Evolutionary conservation across 2,113 vertebrate species (phyloP), one percentile per base, ranked within the genome.

Genomic region (Catharus bicknelli): DNA sequence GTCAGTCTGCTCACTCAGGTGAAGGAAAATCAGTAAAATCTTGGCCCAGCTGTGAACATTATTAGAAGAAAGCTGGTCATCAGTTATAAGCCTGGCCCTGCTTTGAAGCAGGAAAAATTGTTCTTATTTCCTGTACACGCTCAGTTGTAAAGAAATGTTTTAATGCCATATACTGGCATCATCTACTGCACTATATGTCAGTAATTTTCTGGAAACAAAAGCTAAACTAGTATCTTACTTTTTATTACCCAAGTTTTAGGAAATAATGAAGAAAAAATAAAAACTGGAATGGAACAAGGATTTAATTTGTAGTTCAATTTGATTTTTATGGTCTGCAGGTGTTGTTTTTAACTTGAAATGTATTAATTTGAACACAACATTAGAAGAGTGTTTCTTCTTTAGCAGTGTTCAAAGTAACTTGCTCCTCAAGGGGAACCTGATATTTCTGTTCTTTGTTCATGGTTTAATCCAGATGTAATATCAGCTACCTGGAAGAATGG

Each of bases 401-500:
- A 47, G 7, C 57, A 69, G 8, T 53, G 29, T 87, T 82, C 59
- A 76, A 40, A 54, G 36, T 82, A 66, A 40, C 30, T 80, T 58
- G 8, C 22, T 82, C 30, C 7, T 53, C 53, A 57, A 5, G n/a
- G 32, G 21, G 20, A 73, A 51, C 21, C 45, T 96, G 47, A 92
- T 34, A 23, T 90, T 86, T 88, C 42, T 84, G 25, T 90, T 91
- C n/a, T 62, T 86, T 21, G 0, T 62, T 91, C 57, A 7, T 91
- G 53, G 30, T 78, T 90, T 93, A 78, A 81, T 32, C 26, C 88
- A 99, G 99, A 83, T 99, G 99, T 96, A 99, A 99, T 90, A 99
- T 99, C 97, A 99, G 99, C 96, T 99, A 99, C 87, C 96, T 99
- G 83, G 99, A 99, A 96, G 99, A 99, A 96, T 99, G 99, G 99